Conservation (phyloP, 2,113 vertebrate genomes). For the Emydura subglobosa region DNA sequence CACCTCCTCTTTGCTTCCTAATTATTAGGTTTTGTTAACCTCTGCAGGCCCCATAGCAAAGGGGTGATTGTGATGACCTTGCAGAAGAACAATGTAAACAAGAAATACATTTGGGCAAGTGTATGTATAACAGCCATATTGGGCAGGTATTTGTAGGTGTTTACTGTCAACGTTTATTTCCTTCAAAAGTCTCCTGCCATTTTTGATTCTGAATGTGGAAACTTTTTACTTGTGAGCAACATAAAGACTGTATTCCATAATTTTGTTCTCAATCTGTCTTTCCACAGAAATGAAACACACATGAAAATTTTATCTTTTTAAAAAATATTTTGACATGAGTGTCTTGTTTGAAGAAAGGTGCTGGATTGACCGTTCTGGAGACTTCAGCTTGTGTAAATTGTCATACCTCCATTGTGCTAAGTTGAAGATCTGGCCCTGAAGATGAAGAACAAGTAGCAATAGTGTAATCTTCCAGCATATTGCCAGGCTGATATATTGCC, state of each 20-base stretch:
- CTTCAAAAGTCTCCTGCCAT: not conserved
- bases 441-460: no score
- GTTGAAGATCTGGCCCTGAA: no score
- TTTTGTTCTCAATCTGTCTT: conserved; percentile 45
- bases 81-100: conserved; percentile 5
- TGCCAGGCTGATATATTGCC: not conserved
- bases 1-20: not conserved
- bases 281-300: conserved; percentile 17
- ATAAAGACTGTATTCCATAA: not conserved
- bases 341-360: not conserved
- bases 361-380: not conserved
- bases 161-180: not conserved
- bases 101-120: conserved; percentile 28
- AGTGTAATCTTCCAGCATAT: not conserved
- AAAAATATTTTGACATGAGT: not conserved
- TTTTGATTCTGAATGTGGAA: conserved; percentile 8
- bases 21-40: not conserved
- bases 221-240: not conserved
- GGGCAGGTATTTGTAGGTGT: conserved; percentile 9
- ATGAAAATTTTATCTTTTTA: not conserved
- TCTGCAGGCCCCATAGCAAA: not conserved
- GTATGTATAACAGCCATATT: not conserved
- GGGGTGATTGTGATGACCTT: conserved; percentile 22
- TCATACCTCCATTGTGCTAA: no score
- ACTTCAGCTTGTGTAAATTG: no score